Conservation (phyloP, 2,113 vertebrate species). For the Eptesicus fuscus region DNA sequence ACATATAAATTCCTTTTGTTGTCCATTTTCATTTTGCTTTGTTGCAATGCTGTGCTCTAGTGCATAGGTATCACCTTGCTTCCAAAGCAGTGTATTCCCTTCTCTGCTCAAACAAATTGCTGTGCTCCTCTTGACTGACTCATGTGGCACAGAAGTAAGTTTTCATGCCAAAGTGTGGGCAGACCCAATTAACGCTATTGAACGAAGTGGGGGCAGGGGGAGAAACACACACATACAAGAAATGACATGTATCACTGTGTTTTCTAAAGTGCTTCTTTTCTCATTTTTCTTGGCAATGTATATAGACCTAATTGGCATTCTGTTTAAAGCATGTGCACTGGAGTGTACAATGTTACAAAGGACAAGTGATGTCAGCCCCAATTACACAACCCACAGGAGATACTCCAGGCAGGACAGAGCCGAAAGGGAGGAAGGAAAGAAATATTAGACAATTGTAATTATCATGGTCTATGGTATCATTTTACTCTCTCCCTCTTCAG, state of each 20-base stretch:
- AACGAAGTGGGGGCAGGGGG: not conserved
- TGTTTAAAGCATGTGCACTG: not conserved
- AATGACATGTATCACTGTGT: not conserved
- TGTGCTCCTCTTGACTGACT: not conserved
- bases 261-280: not conserved
- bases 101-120: not conserved
- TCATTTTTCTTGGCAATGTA: not conserved
- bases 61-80: not conserved
- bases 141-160: not conserved
- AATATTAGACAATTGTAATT: not conserved
- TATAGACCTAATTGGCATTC: not conserved
- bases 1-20: not conserved
- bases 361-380: not conserved
- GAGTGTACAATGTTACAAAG: not conserved
- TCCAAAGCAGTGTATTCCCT: not conserved
- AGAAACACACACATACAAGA: not conserved
- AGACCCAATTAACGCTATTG: not conserved
- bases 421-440: not conserved
- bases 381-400: not conserved
- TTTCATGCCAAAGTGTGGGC: not conserved
- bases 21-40: not conserved
- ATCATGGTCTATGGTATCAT: not conserved
- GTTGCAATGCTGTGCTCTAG: not conserved
- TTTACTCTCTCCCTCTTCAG: not conserved
- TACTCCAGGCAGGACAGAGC: not conserved